Conservation (phyloP, 1,140 invertebrate species). For the Temnothorax curvispinosus region DNA sequence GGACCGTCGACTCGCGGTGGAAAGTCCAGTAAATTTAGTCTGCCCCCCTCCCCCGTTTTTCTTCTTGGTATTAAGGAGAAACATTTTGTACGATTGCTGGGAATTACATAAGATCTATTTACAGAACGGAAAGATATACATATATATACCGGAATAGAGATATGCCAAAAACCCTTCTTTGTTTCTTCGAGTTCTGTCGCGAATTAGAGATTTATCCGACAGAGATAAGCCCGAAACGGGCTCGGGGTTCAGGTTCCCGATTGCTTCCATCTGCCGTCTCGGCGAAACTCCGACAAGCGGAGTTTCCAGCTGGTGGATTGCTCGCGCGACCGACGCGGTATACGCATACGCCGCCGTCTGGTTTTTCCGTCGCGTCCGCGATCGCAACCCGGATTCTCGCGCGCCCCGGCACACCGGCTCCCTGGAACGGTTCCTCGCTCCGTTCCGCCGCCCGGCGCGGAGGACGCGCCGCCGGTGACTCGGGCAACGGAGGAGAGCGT, state of each 20-base stretch:
- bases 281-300: neutral
- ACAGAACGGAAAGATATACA: neutral
- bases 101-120: neutral
- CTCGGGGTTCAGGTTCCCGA: neutral
- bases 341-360: neutral
- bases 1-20: neutral
- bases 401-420: neutral
- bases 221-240: neutral
- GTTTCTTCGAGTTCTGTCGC: neutral
- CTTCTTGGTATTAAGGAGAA: neutral
- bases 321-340: neutral
- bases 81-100: neutral
- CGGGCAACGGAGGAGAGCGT: slow-evolving; percentile 60
- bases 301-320: slow-evolving; percentile 6
- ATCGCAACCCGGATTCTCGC: slow-evolving; percentile 42
- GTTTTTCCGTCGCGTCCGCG: slow-evolving; percentile 18
- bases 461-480: slow-evolving; percentile 39
- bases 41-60: neutral
- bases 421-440: slow-evolving; percentile 70
- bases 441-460: neutral
- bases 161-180: neutral
- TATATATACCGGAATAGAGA: neutral
- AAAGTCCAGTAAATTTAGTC: neutral
- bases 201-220: neutral
- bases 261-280: neutral